Evolutionary conservation across 2,113 vertebrate species (phyloP).

Genomic region (Oxygymnocypris stewartii): DNA sequence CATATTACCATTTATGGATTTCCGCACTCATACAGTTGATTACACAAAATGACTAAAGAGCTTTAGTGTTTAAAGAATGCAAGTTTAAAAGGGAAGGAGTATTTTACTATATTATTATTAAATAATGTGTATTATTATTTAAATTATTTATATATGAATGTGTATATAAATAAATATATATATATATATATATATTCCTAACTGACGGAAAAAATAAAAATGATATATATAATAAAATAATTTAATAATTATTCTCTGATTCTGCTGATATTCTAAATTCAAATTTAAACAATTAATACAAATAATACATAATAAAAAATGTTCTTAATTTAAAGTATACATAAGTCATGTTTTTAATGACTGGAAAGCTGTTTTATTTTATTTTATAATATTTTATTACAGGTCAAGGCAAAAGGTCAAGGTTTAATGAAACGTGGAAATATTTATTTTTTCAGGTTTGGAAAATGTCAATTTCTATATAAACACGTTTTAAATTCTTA

Average conservation of each 20-base stretch:
- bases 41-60: not conserved
- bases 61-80: not conserved
- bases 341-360: not conserved
- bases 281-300: not conserved
- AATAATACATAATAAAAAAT: not conserved
- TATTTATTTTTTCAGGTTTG: not conserved
- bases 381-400: too few species aligned
- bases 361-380: not conserved
- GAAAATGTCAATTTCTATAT: not conserved
- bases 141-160: not conserved
- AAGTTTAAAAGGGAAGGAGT: not conserved
- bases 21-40: not conserved
- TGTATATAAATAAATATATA: too few species aligned
- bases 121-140: not conserved
- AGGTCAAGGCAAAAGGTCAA: too few species aligned
- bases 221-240: not conserved
- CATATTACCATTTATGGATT: slow-evolving; percentile 20
- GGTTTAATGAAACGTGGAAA: too few species aligned
- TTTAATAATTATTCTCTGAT: not conserved
- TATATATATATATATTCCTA: not conserved
- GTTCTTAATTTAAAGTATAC: not conserved
- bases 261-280: not conserved
- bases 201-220: too few species aligned
- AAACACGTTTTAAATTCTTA: not conserved
- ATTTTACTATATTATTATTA: not conserved